Evolutionary conservation across 2,888 invertebrate genomes (phyloP), one percentile per base, ranked within the genome.

Genomic region (Cetonia aurata): DNA sequence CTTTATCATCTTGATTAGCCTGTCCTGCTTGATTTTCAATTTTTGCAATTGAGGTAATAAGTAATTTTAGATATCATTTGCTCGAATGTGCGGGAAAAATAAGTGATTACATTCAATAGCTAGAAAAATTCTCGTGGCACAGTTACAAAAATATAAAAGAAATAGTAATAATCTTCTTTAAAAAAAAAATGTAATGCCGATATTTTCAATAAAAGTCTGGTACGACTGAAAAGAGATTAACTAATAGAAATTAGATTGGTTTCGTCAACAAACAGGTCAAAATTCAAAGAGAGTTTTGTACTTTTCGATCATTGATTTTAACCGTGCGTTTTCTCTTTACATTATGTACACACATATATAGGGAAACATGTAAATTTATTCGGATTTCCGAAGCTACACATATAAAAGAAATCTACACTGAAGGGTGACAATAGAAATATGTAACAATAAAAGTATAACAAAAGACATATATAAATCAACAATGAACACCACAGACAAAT

Each of bases 401-500:
- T 33, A 56, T 15, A 68, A 33, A 56, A 31, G 44, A 67, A 55
- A 67, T 44, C 70, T 72, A 76, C 76, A 76, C 67, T 73, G 70
- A 76, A 75, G 70, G 73, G 42, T 42, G 73, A 69, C 69, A 71
- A 71, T 68, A 72, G 73, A 70, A 70, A 71, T 73, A 72, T 53
- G n/a, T 37, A 65, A 41, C 56, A 57, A 19, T 37, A 37, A 4
- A 37, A 37, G 6, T 37, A 69, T 60, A 69, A 69, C 60, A 69
- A 42, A 74, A 74, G 72, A 76, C 71, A 76, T 65, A 37, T 37
- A 37, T 37, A 76, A 74, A 77, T 72, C 72, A 77, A 76, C 74
- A 74, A 72, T 72, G 71, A 76, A 83, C 81, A 82, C 80, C 80
- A 81, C 59, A 78, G 80, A 82, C 80, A 81, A 80, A 79, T 79